Evolutionary conservation across 2,113 vertebrate genomes (phyloP), one percentile per base, ranked within the genome.

Genomic region (Tragelaphus buxtoni): DNA sequence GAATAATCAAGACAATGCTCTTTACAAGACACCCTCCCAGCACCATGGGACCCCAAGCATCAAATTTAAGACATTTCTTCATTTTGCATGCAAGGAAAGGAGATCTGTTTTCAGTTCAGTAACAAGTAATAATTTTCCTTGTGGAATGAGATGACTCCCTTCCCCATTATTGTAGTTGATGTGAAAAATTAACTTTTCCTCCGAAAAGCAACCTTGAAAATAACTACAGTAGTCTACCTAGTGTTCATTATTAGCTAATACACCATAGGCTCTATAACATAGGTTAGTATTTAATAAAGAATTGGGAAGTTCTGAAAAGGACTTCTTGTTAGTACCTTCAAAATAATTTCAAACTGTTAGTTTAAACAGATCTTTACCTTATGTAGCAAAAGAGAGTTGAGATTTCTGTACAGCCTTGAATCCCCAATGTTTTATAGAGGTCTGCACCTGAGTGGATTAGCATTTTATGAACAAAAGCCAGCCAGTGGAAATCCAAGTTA

Each of bases 391-490:
- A 81, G 65, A 94, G 85, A 86, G 53, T 26, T 65, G 89, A 83
- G 45, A 94, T 5, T 96, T 88, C 97, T 30, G 72, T 35, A 88
- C 55, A 96, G 97, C 72, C 93, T 94, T 56, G 56, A 32, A 0
- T 0, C 94, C 69, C 88, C 91, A 88, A 20, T 94, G 98, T 98
- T 98, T 98, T 98, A 98, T 99, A 98, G 93, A 90, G 91, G 93
- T 96, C 7, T 9, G 85, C 88, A 98, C 97, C 98, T 98, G 98
- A 94, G 97, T 94, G 98, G 97, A 97, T 81, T 92, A 97, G 84
- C 96, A 58, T 83, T 94, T 94, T 18, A 61, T 92, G 95, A 95
- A 93, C 96, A 95, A 96, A 96, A 94, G 96, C 96, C 49, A 49
- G 58, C 98, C 98, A 97, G 97, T 98, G 18, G 0, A 77, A 60